These are phyloP conservation scores for Galagoides demidoff DNA, from an alignment of 2,797 vertebrate species.

Conservation along the genomic window DNA sequence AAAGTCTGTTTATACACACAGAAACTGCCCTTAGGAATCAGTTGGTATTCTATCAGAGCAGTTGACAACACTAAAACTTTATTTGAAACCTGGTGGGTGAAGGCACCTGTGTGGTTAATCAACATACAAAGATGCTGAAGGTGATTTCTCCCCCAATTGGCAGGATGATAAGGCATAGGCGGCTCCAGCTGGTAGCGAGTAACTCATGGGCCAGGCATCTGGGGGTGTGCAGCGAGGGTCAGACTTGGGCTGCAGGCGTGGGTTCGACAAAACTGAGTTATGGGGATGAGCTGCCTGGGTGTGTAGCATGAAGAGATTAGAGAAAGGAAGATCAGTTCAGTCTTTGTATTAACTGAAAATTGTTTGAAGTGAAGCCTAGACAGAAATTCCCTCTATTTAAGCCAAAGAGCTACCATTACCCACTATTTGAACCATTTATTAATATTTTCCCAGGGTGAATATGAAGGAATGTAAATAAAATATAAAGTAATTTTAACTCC, in stretches of 20 bases:
- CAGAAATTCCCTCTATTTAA: background rate
- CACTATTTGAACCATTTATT: too few relatives aligned
- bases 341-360: background rate
- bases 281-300: background rate
- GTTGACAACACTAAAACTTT: background rate
- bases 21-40: background rate
- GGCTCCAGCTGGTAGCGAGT: too few relatives aligned
- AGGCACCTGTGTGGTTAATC: background rate
- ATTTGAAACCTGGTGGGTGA: background rate
- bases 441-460: background rate
- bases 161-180: fast-evolving
- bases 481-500: background rate
- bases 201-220: fast-evolving
- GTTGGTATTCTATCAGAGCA: background rate
- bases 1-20: background rate
- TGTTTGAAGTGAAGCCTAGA: background rate
- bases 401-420: background rate
- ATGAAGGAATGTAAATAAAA: background rate
- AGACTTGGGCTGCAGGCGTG: fast-evolving
- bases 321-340: background rate
- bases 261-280: background rate
- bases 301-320: background rate
- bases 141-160: background rate
- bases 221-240: fast-evolving
- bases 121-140: background rate